Percentiles rank a stretch among this genome's conserved stretches.
Conservation (phyloP, 2,797 vertebrate genomes). For the Lemur catta region DNA sequence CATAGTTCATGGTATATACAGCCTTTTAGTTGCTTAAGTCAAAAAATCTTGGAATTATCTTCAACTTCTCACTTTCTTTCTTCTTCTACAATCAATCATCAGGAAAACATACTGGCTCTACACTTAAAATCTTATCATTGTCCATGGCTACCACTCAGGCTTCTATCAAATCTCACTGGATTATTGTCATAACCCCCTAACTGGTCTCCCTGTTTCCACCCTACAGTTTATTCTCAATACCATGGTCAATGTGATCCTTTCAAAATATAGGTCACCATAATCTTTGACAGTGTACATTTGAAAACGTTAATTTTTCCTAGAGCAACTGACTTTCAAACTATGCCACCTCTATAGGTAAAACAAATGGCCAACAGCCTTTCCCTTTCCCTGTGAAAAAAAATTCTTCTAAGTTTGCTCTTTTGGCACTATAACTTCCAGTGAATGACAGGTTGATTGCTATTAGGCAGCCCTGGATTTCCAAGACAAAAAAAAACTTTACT, state of each 20-base stretch:
- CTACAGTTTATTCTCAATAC: not conserved
- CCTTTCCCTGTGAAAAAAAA: constrained; percentile 9
- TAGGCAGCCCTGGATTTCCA: not conserved
- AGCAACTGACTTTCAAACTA: constrained; percentile 25
- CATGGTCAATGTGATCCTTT: not conserved
- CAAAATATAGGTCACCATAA: not conserved
- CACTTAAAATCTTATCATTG: not conserved
- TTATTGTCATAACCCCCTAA: not conserved
- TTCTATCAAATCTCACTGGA: not conserved
- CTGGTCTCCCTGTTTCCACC: not conserved
- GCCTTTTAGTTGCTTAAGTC: not conserved
- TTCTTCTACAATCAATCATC: not conserved
- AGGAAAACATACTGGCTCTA: not conserved
- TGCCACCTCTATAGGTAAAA: not conserved
- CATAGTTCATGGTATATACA: not conserved
- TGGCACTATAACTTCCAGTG: constrained; percentile 11
- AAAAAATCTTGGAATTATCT: not conserved
- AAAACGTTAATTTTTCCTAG: constrained; percentile 27
- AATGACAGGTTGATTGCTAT: not conserved
- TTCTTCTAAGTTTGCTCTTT: not conserved
- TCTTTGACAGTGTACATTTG: not conserved
- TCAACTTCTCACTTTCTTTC: not conserved
- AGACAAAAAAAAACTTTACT: constrained; percentile 31
- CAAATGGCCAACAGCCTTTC: constrained; percentile 48
- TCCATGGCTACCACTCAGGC: not conserved